A percentile compares a stretch with the other conserved stretches of the same genome.
Conservation (phyloP, 2,888 invertebrate genomes). For the Stenotaenia linearis region DNA sequence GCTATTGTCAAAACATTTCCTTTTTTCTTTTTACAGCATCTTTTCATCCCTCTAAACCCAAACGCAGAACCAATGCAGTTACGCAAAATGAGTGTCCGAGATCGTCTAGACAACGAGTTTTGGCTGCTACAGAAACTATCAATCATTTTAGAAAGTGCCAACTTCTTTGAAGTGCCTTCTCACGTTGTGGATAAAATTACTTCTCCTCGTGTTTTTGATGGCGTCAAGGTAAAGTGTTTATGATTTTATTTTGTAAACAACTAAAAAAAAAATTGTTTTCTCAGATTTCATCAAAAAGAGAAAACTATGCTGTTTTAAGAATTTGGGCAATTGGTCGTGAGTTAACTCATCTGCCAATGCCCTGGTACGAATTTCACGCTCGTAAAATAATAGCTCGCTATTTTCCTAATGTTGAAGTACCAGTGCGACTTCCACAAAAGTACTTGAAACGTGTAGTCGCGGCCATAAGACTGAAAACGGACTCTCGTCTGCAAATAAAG, state of each 20-base stretch:
- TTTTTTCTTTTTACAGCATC: constrained; percentile 9
- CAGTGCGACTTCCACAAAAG: neutral
- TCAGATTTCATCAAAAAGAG: neutral
- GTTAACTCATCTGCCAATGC: constrained; percentile 1
- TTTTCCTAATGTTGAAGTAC: neutral
- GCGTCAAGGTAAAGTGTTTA: neutral
- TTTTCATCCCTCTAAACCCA: constrained; percentile 32
- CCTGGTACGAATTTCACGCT: constrained; percentile 21
- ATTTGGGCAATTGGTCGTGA: constrained; percentile 29
- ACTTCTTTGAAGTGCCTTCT: constrained; percentile 29
- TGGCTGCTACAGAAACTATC: constrained; percentile 30
- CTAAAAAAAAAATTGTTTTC: too few species aligned
- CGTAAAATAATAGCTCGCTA: neutral
- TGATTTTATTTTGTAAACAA: neutral
- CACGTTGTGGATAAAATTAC: constrained; percentile 11
- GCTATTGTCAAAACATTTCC: too few species aligned
- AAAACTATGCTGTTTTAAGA: constrained; percentile 29
- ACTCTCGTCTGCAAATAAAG: neutral
- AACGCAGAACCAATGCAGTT: neutral
- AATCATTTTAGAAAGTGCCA: constrained; percentile 30
- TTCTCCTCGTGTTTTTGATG: constrained; percentile 2
- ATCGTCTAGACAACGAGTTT: constrained; percentile 28
- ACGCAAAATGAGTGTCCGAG: neutral
- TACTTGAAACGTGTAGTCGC: constrained; percentile 31
- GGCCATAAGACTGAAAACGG: constrained; percentile 9